Evolutionary conservation across 1,140 invertebrate genomes (phyloP).

Genomic region (Caenorhabditis brenneri): DNA sequence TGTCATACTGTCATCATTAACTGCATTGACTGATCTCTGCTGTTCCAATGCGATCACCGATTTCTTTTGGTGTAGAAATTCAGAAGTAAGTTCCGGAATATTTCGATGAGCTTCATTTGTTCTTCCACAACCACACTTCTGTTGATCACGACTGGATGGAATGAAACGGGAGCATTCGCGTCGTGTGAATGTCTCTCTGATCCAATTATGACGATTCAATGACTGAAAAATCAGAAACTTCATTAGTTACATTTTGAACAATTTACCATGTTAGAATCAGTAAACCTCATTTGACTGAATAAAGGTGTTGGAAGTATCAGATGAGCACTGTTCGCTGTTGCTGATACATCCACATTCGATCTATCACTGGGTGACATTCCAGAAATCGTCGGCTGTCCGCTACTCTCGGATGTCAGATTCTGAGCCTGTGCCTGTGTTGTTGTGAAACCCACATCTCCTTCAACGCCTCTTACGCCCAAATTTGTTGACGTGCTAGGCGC

Average conservation of each 20-base stretch:
- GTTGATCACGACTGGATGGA: conserved; percentile 48
- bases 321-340: neutral
- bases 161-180: conserved; percentile 50
- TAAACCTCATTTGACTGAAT: conserved; percentile 44
- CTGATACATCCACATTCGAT: neutral
- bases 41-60: neutral
- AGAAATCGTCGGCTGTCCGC: neutral
- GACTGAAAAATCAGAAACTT: conserved; percentile 36
- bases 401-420: neutral
- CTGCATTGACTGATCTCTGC: neutral
- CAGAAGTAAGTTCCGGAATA: conserved; percentile 32
- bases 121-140: conserved; percentile 58
- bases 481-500: neutral
- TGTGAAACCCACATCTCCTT: neutral
- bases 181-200: conserved; percentile 43
- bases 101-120: conserved; percentile 30
- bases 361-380: neutral
- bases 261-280: conserved; percentile 24
- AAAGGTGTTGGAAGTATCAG: conserved; percentile 2
- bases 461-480: neutral
- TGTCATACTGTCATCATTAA: neutral
- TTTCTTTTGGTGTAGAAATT: neutral
- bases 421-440: conserved; percentile 3
- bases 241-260: neutral
- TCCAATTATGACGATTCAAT: conserved; percentile 46